Conservation (phyloP, 2,888 invertebrate genomes). For the Troides oblongomaculatus region DNA sequence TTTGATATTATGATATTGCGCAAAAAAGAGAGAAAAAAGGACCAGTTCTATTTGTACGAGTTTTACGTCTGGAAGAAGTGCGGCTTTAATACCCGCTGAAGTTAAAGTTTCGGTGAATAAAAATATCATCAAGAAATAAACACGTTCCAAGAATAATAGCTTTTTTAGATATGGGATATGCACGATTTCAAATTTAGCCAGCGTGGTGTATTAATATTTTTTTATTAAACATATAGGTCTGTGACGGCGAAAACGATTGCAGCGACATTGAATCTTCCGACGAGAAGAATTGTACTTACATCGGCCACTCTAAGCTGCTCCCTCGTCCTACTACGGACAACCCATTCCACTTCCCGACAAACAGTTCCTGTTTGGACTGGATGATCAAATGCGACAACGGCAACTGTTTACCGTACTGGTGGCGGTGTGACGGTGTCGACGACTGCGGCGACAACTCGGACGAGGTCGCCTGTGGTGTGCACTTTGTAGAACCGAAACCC, state of each 20-base stretch:
- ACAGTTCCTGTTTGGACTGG: conserved; percentile 83
- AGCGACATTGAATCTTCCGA: conserved; percentile 83
- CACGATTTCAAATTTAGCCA: too few species aligned
- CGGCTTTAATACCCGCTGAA: too few species aligned
- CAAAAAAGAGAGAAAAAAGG: too few species aligned
- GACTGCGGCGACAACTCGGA: conserved; percentile 89
- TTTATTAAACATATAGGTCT: conserved; percentile 58
- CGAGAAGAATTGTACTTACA: conserved; percentile 83
- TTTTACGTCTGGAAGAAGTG: too few species aligned
- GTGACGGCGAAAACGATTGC: conserved; percentile 87
- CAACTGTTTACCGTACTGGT: conserved; percentile 88
- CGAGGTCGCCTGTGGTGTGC: conserved; percentile 81
- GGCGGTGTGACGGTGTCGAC: conserved; percentile 88
- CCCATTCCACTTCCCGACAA: conserved; percentile 46
- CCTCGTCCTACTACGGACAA: conserved; percentile 43
- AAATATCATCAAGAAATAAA: too few species aligned
- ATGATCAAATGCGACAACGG: conserved; percentile 87
- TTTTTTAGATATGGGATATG: too few species aligned
- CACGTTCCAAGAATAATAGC: too few species aligned
- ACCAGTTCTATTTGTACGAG: too few species aligned
- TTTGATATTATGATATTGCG: too few species aligned
- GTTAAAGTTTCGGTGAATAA: too few species aligned
- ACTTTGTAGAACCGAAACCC: conserved; percentile 46
- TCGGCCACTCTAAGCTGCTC: conserved; percentile 52
- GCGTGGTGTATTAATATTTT: background rate